Evolutionary conservation across 2,888 invertebrate species (phyloP), one percentile per base, ranked within the genome.

Genomic region (Hirtodrosophila cameraria): DNA sequence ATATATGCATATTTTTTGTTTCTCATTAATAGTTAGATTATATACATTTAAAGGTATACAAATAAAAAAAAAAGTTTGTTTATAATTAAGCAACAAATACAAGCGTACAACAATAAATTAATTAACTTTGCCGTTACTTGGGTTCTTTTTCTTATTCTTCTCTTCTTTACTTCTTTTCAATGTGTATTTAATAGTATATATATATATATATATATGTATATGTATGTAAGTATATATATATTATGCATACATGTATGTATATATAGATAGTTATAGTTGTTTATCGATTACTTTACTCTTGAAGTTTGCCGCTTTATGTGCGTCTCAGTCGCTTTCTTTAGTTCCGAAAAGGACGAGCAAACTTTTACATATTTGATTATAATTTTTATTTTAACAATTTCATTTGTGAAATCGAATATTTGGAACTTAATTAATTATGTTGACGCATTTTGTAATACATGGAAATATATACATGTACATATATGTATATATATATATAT

Each of bases 81-180:
- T 80, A 80, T 82, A 80, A 80, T 82, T 80, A 80, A 80, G 83
- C 83, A 80, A 85, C 80, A 80, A 80, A 80, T 82, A 72, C 67
- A 85, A 80, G 86, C 75, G 71, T 71, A 78, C 83, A 85, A 82
- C 86, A 85, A 85, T 79, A 67, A 85, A 69, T 81, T 71, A 74
- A 81, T 72, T 74, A 74, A 82, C 75, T 69, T 81, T 84, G 73
- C 81, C 57, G 77, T 76, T 74, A 75, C 75, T 78, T 78, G 58
- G 38, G 38, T 67, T 59, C 35, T 33, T 55, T 75, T 55, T 54
- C 52, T 52, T 60, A 43, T 45, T 63, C 30, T 55, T 75, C 52
- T 54, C 52, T 52, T 60, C 48, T 45, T 63, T 49, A 30, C 35
- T 55, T 49, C 31, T 43, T 23, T 42, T 35, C 39, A 30, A 30